phyloP scores from a whole-genome alignment of 2,113 vertebrate species.

The Phrynosoma platyrhinos region DNA sequence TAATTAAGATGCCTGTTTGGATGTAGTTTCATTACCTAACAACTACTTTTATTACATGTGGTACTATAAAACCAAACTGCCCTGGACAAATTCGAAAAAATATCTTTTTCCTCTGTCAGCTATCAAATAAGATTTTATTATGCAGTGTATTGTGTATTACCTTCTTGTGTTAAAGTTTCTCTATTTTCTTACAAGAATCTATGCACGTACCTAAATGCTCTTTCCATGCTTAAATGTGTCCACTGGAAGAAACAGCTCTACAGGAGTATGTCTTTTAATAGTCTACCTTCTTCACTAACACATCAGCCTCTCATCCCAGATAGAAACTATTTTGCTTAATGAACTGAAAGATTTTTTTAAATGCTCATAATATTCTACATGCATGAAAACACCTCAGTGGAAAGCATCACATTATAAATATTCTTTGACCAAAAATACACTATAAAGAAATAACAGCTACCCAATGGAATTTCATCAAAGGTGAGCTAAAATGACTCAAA shows the following conservation, averaged over 20 bases:
- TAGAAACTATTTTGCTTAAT: slow-evolving; percentile 8
- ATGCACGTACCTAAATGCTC: background rate
- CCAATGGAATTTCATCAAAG: background rate
- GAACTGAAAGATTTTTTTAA: background rate
- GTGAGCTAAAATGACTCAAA: background rate
- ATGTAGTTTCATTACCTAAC: slow-evolving; percentile 52
- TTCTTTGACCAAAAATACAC: background rate
- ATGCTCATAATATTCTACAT: background rate
- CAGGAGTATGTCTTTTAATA: background rate
- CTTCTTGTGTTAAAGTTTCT: slow-evolving; percentile 26
- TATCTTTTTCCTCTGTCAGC: slow-evolving; percentile 39
- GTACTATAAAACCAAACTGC: slow-evolving; percentile 47
- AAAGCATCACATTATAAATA: slow-evolving; percentile 9
- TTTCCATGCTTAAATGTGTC: slow-evolving; percentile 27
- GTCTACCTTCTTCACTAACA: background rate
- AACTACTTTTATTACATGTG: slow-evolving; percentile 30
- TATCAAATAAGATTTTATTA: slow-evolving; percentile 49
- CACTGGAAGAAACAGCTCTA: slow-evolving; percentile 29
- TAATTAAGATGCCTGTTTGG: slow-evolving; percentile 57
- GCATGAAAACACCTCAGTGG: background rate
- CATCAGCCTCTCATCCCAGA: background rate
- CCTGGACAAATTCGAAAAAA: slow-evolving; percentile 50
- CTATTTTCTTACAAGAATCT: slow-evolving; percentile 14
- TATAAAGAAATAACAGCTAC: background rate
- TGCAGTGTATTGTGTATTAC: slow-evolving; percentile 31